Conservation (phyloP, 2,113 vertebrate species). For the Hippocampus zosterae region DNA sequence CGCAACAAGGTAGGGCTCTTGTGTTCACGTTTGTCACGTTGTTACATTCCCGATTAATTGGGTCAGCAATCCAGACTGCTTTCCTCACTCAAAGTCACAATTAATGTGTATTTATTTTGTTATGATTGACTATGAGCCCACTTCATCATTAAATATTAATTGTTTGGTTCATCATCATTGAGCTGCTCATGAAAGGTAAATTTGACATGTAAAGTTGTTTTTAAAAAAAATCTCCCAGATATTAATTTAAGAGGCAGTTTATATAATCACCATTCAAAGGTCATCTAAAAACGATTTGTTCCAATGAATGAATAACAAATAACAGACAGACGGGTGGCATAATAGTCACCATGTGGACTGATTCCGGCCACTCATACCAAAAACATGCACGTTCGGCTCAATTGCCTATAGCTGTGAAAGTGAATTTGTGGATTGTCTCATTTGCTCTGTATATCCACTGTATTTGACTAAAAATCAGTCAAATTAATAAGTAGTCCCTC, state of each 20-base stretch:
- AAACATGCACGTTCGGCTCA: neutral
- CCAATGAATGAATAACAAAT: no score
- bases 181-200: neutral
- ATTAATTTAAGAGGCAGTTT: no score
- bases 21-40: neutral
- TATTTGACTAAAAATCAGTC: neutral
- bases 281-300: no score
- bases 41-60: neutral
- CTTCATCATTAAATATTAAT: neutral
- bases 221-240: no score
- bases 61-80: neutral
- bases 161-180: neutral
- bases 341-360: neutral
- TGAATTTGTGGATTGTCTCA: neutral
- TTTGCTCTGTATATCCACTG: neutral
- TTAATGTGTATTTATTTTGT: neutral
- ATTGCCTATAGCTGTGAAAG: neutral
- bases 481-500: neutral
- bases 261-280: no score
- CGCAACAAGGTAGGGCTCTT: constrained; percentile 46
- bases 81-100: neutral
- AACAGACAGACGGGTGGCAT: neutral
- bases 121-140: neutral
- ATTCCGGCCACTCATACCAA: neutral
- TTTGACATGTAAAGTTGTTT: neutral